Evolutionary conservation across 2,113 vertebrate genomes (phyloP).

Genomic region (Sorex araneus): DNA sequence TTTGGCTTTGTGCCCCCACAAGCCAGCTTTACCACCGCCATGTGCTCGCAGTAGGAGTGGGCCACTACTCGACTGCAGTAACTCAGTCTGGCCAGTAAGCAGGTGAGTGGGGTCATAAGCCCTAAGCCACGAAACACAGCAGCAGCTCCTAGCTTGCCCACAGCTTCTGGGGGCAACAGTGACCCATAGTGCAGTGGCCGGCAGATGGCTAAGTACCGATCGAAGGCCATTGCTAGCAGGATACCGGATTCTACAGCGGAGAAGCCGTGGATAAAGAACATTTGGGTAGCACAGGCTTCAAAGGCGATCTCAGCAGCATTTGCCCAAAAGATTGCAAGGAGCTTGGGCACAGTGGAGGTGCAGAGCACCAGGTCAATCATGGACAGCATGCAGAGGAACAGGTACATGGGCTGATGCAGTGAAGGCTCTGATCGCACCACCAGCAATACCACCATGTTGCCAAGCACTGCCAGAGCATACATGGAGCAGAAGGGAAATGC

Average conservation of each 20-base stretch:
- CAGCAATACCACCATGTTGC: conserved; percentile 78
- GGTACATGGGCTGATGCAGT: conserved; percentile 83
- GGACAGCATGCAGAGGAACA: conserved; percentile 82
- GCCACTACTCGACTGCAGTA: conserved; percentile 79
- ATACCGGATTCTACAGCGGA: conserved; percentile 83
- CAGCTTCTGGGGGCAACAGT: conserved; percentile 61
- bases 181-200: conserved; percentile 76
- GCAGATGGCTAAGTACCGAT: conserved; percentile 83
- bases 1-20: conserved; percentile 76
- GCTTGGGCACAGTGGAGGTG: conserved; percentile 80
- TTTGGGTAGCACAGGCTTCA: conserved; percentile 81
- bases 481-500: conserved; percentile 82
- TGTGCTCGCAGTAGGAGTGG: conserved; percentile 86
- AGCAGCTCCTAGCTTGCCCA: conserved; percentile 73
- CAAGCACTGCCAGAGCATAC: conserved; percentile 79
- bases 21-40: conserved; percentile 85
- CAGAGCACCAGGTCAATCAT: conserved; percentile 80
- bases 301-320: conserved; percentile 78
- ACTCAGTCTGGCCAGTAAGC: conserved; percentile 73
- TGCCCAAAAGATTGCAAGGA: conserved; percentile 82
- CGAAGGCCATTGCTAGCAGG: conserved; percentile 82
- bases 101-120: conserved; percentile 84
- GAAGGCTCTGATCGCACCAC: conserved; percentile 74
- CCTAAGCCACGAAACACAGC: conserved; percentile 80
- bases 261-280: conserved; percentile 86